These are phyloP conservation scores for Orthonevra nobilis DNA, from an alignment of 2,888 invertebrate species.

Conservation along the genomic window DNA sequence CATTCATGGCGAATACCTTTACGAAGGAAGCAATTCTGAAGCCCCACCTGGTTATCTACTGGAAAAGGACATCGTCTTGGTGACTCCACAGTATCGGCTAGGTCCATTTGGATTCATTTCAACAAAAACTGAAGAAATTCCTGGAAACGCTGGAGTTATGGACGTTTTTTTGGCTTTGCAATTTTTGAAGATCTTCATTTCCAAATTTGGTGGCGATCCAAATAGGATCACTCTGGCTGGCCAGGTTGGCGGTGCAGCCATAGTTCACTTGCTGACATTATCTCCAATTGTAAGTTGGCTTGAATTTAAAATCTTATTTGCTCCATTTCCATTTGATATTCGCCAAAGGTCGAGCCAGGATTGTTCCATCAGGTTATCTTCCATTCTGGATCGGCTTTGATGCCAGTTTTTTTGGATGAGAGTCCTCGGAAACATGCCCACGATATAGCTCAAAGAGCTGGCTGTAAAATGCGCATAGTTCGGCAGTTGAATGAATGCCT, in stretches of 20 bases:
- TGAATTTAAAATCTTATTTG: too few relatives aligned
- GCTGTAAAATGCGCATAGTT: constrained; percentile 76
- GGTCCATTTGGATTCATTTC: constrained; percentile 82
- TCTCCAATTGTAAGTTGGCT: constrained; percentile 77
- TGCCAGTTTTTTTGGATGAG: constrained; percentile 81
- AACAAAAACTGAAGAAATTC: constrained; percentile 80
- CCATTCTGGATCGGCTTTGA: constrained; percentile 81
- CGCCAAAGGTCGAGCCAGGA: constrained; percentile 75
- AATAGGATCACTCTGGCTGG: constrained; percentile 81
- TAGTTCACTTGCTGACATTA: constrained; percentile 80
- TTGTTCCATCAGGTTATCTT: constrained; percentile 81
- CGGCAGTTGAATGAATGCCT: constrained; percentile 76
- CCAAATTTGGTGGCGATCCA: constrained; percentile 81
- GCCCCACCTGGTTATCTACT: constrained; percentile 79
- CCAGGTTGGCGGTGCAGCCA: constrained; percentile 82
- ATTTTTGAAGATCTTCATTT: constrained; percentile 80
- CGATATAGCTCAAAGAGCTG: constrained; percentile 77
- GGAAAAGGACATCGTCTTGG: constrained; percentile 81
- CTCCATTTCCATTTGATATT: too few relatives aligned
- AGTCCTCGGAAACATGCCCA: constrained; percentile 79
- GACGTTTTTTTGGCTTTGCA: constrained; percentile 81
- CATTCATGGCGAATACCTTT: constrained; percentile 80
- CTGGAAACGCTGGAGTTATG: constrained; percentile 82
- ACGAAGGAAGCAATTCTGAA: constrained; percentile 78
- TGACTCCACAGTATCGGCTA: constrained; percentile 81